Evolutionary conservation across 2,113 vertebrate species (phyloP).

Genomic region (Daubentonia madagascariensis): DNA sequence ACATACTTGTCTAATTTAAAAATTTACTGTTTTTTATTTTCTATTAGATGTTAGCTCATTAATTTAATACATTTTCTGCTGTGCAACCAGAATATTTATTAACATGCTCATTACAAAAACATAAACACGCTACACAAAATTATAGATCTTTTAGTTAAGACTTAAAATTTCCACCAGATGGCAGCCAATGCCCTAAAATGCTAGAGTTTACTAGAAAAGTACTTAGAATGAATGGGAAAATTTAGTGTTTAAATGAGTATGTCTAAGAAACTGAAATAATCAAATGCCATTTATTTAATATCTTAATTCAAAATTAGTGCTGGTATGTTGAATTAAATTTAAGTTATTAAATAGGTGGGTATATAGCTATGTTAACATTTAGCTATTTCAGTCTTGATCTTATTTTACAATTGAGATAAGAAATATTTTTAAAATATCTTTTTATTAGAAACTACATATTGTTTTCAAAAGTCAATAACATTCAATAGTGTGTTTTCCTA

Average conservation of each 20-base stretch:
- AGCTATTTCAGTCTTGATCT: not conserved
- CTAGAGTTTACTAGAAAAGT: not conserved
- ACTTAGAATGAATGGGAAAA: not conserved
- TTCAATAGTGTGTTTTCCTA: not conserved
- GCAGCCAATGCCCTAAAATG: slow-evolving; percentile 77
- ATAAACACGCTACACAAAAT: not conserved
- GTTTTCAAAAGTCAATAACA: not conserved
- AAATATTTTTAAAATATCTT: not conserved
- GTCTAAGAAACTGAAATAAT: slow-evolving; percentile 41
- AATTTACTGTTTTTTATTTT: slow-evolving; percentile 41
- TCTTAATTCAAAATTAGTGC: not conserved
- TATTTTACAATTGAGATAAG: not conserved
- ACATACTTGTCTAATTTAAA: slow-evolving; percentile 30
- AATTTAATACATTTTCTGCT: not conserved
- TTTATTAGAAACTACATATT: not conserved
- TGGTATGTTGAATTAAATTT: not conserved
- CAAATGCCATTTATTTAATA: not conserved
- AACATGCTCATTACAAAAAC: not conserved
- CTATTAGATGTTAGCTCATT: not conserved
- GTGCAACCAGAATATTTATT: not conserved
- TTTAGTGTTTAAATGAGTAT: not conserved
- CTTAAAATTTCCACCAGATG: slow-evolving; percentile 81
- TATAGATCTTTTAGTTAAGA: not conserved
- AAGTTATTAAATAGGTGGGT: not conserved
- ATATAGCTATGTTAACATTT: not conserved